These are phyloP conservation scores for Sigmodon hispidus DNA, from an alignment of 2,113 vertebrate species.

Conservation along the genomic window DNA sequence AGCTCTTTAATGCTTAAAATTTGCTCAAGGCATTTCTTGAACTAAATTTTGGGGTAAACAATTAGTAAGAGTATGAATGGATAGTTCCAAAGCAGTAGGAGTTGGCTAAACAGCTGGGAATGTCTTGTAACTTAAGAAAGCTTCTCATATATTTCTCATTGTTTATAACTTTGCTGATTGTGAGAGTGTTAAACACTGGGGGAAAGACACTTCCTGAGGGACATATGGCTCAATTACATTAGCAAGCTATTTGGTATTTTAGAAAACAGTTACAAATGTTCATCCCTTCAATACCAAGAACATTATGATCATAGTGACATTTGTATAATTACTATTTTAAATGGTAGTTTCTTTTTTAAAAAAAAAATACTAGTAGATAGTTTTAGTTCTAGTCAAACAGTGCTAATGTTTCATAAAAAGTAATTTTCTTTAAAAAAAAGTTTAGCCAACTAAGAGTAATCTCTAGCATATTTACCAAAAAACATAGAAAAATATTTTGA, in stretches of 20 bases:
- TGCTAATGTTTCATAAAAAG: background rate
- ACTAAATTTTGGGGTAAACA: background rate
- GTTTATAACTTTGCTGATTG: background rate
- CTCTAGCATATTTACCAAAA: background rate
- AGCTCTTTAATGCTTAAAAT: background rate
- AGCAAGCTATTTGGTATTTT: background rate
- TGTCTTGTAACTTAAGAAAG: constrained; percentile 33
- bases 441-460: background rate
- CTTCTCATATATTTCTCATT: background rate
- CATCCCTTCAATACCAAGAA: background rate
- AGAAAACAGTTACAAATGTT: background rate
- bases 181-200: background rate
- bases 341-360: background rate
- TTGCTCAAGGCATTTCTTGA: background rate
- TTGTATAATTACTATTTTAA: background rate
- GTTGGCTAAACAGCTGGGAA: background rate
- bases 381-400: background rate
- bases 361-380: background rate
- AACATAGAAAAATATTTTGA: background rate
- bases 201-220: background rate
- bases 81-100: background rate
- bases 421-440: background rate
- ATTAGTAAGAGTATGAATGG: background rate
- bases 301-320: background rate
- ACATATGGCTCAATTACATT: background rate